A percentile compares a stretch with the other conserved stretches of the same genome.
Evolutionary conservation across 2,888 invertebrate species (phyloP).

Genomic region (Tetragonula carbonaria): DNA sequence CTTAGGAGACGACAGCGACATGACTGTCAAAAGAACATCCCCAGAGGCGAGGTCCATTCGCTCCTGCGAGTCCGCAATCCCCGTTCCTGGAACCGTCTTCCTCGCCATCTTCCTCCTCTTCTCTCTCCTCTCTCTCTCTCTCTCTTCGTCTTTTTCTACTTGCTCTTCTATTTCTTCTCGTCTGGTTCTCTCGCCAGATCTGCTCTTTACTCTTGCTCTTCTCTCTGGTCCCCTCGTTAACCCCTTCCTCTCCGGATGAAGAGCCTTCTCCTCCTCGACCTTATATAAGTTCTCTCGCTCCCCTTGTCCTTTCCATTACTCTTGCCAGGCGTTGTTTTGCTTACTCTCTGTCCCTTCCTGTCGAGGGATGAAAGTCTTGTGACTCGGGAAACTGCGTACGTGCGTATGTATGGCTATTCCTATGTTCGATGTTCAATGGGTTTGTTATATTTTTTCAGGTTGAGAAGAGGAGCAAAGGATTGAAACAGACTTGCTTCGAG

Average conservation of each 20-base stretch:
- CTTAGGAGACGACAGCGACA: conserved; percentile 79
- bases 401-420: background rate
- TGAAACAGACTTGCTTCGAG: background rate
- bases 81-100: background rate
- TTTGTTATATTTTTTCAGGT: background rate
- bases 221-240: conserved; percentile 6
- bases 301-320: background rate
- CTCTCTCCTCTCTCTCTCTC: background rate
- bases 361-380: background rate
- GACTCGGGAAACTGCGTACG: background rate
- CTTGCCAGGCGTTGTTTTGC: background rate
- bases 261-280: background rate
- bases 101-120: conserved; percentile 15
- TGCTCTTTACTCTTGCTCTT: conserved; percentile 1
- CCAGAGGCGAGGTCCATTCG: conserved; percentile 75
- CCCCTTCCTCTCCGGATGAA: conserved; percentile 3
- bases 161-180: conserved; percentile 23
- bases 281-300: background rate
- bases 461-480: background rate
- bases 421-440: background rate
- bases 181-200: background rate
- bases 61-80: conserved; percentile 67
- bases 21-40: conserved; percentile 81
- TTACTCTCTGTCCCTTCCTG: no score
- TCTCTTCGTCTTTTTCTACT: conserved; percentile 12